Evolutionary conservation across 30 jellyfish, hydroid and myxozoan genomes (phyloP).

Genomic region (Catostylus mosaicus): DNA sequence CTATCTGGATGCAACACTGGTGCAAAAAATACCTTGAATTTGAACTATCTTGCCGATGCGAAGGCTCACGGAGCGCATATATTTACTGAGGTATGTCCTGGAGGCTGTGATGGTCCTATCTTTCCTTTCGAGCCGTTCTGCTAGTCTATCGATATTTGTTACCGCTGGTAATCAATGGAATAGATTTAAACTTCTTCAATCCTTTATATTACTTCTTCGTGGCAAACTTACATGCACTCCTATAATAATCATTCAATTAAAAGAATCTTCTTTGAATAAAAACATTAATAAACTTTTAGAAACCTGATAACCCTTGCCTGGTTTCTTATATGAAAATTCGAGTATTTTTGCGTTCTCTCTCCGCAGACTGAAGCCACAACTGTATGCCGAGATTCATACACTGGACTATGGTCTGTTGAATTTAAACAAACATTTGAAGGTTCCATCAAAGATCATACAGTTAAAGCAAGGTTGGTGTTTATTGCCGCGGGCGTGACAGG

Average conservation of each 20-base stretch:
- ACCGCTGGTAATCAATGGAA: neutral
- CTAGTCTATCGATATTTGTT: neutral
- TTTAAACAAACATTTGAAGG: conserved; percentile 42
- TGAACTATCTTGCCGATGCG: conserved; percentile 65
- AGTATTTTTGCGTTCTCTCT: neutral
- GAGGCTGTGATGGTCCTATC: neutral
- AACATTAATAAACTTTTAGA: neutral
- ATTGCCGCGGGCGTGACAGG: conserved; percentile 92
- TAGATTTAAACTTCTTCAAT: neutral
- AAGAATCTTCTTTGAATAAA: too few species aligned
- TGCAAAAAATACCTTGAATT: conserved; percentile 54
- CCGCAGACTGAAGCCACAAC: conserved; percentile 68
- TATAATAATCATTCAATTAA: neutral
- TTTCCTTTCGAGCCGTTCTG: neutral
- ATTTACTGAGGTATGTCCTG: conserved; percentile 37
- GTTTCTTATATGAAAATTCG: neutral
- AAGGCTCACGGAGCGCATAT: conserved; percentile 65
- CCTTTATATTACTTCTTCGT: neutral
- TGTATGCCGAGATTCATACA: conserved; percentile 61
- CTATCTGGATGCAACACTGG: conserved; percentile 70
- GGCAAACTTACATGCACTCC: neutral
- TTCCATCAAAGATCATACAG: conserved; percentile 6
- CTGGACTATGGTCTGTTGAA: conserved; percentile 81
- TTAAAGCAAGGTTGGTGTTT: conserved; percentile 72
- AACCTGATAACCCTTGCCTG: neutral